Evolutionary conservation across 2,888 invertebrate species (phyloP).

Genomic region (Hedychridium roseum): DNA sequence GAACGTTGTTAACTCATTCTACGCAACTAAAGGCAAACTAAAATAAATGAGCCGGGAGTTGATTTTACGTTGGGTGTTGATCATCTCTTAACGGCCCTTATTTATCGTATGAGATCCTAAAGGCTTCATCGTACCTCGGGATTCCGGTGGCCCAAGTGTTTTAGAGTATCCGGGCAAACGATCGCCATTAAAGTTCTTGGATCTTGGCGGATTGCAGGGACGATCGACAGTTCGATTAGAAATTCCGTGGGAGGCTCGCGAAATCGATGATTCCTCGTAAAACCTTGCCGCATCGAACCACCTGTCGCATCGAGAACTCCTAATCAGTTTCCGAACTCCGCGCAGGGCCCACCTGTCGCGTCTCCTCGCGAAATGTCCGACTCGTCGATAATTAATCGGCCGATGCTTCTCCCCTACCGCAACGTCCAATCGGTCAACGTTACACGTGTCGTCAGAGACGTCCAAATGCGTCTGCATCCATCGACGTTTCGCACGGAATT

Average conservation of each 20-base stretch:
- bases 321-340: conserved; percentile 17
- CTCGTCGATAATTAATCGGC: conserved; percentile 29
- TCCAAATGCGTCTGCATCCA: too few relatives aligned
- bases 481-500: too few relatives aligned
- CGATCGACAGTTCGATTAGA: neutral
- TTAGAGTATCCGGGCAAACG: too few relatives aligned
- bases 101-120: too few relatives aligned
- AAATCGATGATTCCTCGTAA: conserved; percentile 7
- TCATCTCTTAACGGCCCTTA: too few relatives aligned
- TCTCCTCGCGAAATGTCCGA: conserved; percentile 24
- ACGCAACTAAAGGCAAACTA: too few relatives aligned
- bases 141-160: too few relatives aligned
- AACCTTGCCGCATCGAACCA: conserved; percentile 11
- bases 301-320: conserved; percentile 20
- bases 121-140: too few relatives aligned
- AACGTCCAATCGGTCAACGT: conserved; percentile 20
- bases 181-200: neutral
- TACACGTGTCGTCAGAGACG: conserved; percentile 14
- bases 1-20: too few relatives aligned
- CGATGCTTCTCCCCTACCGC: conserved; percentile 24
- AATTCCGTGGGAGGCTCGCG: conserved; percentile 2
- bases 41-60: too few relatives aligned
- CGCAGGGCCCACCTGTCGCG: conserved; percentile 27
- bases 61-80: too few relatives aligned
- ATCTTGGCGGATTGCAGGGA: conserved; percentile 4